Conservation (phyloP, 2,113 vertebrate genomes). For the Uria aalge region DNA sequence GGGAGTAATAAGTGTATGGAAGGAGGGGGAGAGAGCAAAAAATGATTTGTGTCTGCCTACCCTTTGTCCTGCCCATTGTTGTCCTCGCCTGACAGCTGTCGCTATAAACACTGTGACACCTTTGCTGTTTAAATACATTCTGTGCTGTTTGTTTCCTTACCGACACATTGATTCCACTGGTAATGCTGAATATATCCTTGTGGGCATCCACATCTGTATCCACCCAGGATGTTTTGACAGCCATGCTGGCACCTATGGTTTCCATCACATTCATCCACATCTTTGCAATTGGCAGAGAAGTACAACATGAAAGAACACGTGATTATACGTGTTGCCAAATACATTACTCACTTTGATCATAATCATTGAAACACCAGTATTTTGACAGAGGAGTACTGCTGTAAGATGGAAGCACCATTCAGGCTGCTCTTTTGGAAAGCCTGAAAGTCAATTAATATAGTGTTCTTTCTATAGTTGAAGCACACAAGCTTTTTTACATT, state of each 20-base stretch:
- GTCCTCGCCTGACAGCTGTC: background rate
- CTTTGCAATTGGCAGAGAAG: constrained; percentile 36
- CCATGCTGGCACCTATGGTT: constrained; percentile 85
- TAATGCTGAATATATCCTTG: constrained; percentile 85
- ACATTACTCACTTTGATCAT: background rate
- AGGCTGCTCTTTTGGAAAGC: background rate
- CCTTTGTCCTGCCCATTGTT: background rate
- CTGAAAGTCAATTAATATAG: background rate
- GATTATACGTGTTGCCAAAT: background rate
- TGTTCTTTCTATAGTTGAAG: background rate
- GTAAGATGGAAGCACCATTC: background rate
- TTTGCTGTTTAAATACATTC: background rate
- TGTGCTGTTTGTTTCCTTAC: constrained; percentile 67
- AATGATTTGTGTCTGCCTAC: background rate
- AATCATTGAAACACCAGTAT: background rate
- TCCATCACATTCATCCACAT: constrained; percentile 84
- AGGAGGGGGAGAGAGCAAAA: background rate
- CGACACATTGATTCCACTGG: constrained; percentile 89
- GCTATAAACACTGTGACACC: background rate
- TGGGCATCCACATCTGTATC: constrained; percentile 84
- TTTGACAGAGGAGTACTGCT: background rate
- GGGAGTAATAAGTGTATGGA: background rate
- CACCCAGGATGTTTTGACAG: constrained; percentile 83
- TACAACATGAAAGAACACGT: background rate
- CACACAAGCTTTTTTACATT: background rate